phyloP scores from a whole-genome alignment of 2,113 vertebrate genomes.

The Pan troglodytes region NHGRI_mPanTro3-v2.1_pri NC_072413.2:99381501-99382000 shows the following conservation, averaged over 20 bases:
- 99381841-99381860: not conserved
- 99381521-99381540: fast-evolving
- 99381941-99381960: fast-evolving
- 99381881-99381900: not conserved
- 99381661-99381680: fast-evolving
- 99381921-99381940: fast-evolving
- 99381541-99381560: not conserved
- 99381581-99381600: not conserved
- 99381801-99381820: not conserved
- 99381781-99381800: not conserved
- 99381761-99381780: not conserved
- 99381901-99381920: fast-evolving
- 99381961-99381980: fast-evolving
- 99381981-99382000: not conserved
- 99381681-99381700: fast-evolving
- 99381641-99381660: fast-evolving
- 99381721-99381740: not conserved
- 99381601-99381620: fast-evolving
- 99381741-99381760: not conserved
- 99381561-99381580: fast-evolving
- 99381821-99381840: not conserved
- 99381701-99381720: not conserved
- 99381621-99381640: not conserved
- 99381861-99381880: not conserved
- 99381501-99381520: fast-evolving